Evolutionary conservation across 1,140 invertebrate genomes (phyloP).

Genomic region (Brevipalpus yothersi): DNA sequence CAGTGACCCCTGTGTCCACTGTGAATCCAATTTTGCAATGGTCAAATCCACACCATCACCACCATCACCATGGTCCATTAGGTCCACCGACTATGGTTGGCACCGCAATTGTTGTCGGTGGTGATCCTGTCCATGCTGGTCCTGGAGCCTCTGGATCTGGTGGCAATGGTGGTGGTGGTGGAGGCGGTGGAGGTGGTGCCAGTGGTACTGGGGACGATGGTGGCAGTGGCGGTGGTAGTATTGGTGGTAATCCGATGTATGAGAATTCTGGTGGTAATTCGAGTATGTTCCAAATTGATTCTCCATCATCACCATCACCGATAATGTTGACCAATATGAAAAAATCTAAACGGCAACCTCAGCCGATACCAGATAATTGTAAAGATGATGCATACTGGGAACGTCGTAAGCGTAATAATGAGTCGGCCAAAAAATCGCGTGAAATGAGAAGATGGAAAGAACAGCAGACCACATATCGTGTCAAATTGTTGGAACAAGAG

Average conservation of each 20-base stretch:
- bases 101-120: background rate
- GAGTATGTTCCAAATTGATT: background rate
- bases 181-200: background rate
- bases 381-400: constrained; percentile 68
- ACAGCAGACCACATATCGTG: constrained; percentile 66
- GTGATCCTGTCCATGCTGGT: background rate
- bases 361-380: constrained; percentile 13
- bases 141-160: background rate
- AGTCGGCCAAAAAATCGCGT: constrained; percentile 74
- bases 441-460: constrained; percentile 70
- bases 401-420: constrained; percentile 71
- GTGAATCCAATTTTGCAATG: too few species aligned
- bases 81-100: background rate
- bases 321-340: background rate
- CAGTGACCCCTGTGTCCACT: too few species aligned
- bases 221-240: background rate
- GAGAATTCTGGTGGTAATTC: background rate
- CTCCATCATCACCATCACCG: background rate
- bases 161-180: background rate
- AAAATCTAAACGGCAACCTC: background rate
- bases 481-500: constrained; percentile 44
- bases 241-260: background rate
- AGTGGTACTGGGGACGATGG: background rate
- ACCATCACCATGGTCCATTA: background rate
- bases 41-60: background rate